phyloP scores from a whole-genome alignment of 2,888 invertebrate genomes.

The Megastigmus dorsalis region DNA sequence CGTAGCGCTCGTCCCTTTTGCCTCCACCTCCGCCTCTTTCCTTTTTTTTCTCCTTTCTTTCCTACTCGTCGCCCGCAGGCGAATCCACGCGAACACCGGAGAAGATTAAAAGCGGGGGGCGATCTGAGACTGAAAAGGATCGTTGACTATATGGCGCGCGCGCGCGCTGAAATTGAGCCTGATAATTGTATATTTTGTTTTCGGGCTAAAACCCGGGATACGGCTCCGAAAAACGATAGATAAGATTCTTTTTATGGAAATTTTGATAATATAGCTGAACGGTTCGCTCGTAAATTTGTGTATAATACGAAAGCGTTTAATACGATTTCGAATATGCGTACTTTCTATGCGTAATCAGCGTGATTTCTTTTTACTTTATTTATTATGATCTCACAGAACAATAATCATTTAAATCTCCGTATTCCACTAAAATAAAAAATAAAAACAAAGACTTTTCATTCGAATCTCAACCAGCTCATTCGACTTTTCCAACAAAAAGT shows the following conservation, averaged over 20 bases:
- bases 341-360: too few relatives aligned
- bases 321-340: background rate
- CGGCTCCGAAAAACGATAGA: background rate
- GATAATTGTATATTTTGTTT: constrained; percentile 1
- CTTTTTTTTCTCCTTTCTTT: background rate
- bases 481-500: too few relatives aligned
- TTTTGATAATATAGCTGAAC: too few relatives aligned
- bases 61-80: background rate
- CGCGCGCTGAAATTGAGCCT: constrained; percentile 1
- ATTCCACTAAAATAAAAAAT: too few relatives aligned
- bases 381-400: too few relatives aligned
- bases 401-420: too few relatives aligned
- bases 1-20: background rate
- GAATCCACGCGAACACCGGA: background rate
- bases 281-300: background rate
- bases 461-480: too few relatives aligned
- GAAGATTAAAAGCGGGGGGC: background rate
- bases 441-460: too few relatives aligned
- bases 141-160: background rate
- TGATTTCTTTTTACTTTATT: too few relatives aligned
- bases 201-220: constrained; percentile 1
- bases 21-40: too few relatives aligned
- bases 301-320: background rate
- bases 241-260: background rate
- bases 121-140: background rate